Percentiles rank a stretch among this genome's conserved stretches.
Evolutionary conservation across 2,888 invertebrate genomes (phyloP).

Genomic region (Pinctada fucata): DNA sequence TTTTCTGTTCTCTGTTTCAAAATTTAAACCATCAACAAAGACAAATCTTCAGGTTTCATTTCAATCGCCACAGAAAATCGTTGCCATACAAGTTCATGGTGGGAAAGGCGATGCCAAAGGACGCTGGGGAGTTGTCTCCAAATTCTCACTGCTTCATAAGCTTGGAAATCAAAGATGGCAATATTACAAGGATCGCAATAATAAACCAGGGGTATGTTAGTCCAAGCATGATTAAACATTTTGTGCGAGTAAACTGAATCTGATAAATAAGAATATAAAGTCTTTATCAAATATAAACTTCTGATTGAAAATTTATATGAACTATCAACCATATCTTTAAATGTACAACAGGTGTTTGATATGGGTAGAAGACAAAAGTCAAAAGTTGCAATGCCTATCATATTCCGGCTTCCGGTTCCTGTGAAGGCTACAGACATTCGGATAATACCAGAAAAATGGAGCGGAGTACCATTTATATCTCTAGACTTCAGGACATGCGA

Average conservation of each 20-base stretch:
- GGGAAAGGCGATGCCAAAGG: neutral
- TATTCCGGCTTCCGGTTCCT: constrained; percentile 37
- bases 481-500: constrained; percentile 41
- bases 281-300: no score
- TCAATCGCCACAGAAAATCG: constrained; percentile 13
- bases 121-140: constrained; percentile 39
- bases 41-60: constrained; percentile 24
- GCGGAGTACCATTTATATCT: constrained; percentile 30
- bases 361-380: constrained; percentile 14
- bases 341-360: constrained; percentile 35
- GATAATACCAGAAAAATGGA: constrained; percentile 42
- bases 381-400: constrained; percentile 10
- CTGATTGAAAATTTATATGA: no score
- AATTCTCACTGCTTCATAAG: constrained; percentile 39
- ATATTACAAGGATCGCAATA: constrained; percentile 34
- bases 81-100: constrained; percentile 27
- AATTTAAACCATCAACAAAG: neutral
- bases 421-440: constrained; percentile 35
- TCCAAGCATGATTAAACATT: neutral
- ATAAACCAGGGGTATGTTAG: constrained; percentile 32
- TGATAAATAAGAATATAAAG: neutral
- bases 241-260: neutral
- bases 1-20: constrained; percentile 7
- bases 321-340: no score
- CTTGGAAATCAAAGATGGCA: constrained; percentile 28